phyloP scores from a whole-genome alignment of 2,113 vertebrate genomes.

The Hippocampus mohnikei region DNA sequence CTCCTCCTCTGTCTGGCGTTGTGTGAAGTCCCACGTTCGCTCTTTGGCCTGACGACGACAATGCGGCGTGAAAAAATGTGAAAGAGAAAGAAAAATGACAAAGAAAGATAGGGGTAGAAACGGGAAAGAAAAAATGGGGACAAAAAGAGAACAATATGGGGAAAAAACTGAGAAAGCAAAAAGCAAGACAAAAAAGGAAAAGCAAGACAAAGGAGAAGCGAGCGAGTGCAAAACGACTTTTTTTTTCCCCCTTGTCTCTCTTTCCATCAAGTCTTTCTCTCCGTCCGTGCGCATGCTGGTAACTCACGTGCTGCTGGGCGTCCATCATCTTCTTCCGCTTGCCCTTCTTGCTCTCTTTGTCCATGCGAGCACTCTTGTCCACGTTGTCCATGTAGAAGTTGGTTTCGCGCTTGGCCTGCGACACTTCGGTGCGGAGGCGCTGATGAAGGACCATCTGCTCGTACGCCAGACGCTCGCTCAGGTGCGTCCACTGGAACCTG shows the following conservation, averaged over 20 bases:
- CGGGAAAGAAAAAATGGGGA: too few relatives aligned
- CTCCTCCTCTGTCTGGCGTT: constrained; percentile 81
- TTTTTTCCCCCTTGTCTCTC: background rate
- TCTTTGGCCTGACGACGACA: constrained; percentile 46
- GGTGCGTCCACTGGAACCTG: constrained; percentile 87
- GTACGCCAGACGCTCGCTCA: constrained; percentile 84
- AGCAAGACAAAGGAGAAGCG: too few relatives aligned
- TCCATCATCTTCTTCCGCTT: constrained; percentile 43
- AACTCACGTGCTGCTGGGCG: constrained; percentile 40
- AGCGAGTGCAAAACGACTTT: background rate
- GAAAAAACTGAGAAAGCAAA: background rate
- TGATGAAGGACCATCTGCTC: constrained; percentile 83
- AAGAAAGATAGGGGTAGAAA: too few relatives aligned
- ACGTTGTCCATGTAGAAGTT: constrained; percentile 85
- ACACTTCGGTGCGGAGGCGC: constrained; percentile 81
- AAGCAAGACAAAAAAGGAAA: background rate
- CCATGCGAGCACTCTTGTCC: constrained; percentile 77
- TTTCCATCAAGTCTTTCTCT: background rate
- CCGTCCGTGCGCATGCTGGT: background rate
- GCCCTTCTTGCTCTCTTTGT: constrained; percentile 58
- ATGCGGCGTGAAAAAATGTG: background rate
- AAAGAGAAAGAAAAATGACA: background rate
- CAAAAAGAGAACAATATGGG: too few relatives aligned
- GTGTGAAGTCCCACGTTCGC: constrained; percentile 80
- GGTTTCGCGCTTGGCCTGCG: constrained; percentile 85